Evolutionary conservation across 2,113 vertebrate species (phyloP).

Genomic region (Zingel zingel): DNA sequence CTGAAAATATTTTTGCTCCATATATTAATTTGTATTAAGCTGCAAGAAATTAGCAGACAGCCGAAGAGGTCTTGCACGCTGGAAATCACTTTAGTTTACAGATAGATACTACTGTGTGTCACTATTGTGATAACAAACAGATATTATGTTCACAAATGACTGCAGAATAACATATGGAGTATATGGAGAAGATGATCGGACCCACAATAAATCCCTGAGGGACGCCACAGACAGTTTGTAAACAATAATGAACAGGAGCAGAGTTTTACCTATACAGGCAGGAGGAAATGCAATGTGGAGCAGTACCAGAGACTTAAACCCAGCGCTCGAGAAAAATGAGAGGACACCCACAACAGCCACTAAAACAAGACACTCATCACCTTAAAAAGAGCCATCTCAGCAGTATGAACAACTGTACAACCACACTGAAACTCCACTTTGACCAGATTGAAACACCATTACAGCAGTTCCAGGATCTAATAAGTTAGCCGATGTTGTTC

Average conservation of each 20-base stretch:
- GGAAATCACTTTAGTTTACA: slow-evolving; percentile 7
- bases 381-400: slow-evolving; percentile 60
- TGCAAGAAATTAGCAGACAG: slow-evolving; percentile 1
- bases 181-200: neutral
- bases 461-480: slow-evolving; percentile 42
- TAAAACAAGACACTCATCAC: slow-evolving; percentile 66
- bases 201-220: slow-evolving; percentile 31
- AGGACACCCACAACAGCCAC: slow-evolving; percentile 72
- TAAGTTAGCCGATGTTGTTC: slow-evolving; percentile 14
- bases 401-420: slow-evolving; percentile 51
- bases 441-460: slow-evolving; percentile 58
- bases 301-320: slow-evolving; percentile 20
- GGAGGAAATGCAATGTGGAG: slow-evolving; percentile 15
- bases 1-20: neutral
- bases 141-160: neutral
- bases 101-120: neutral
- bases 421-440: slow-evolving; percentile 56
- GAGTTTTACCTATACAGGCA: neutral
- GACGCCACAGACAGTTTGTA: slow-evolving; percentile 2
- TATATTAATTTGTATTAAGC: neutral
- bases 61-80: neutral
- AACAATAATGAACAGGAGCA: neutral
- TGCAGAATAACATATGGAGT: neutral
- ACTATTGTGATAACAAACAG: neutral
- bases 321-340: slow-evolving; percentile 44